These are phyloP conservation scores for Carassius auratus DNA, from an alignment of 2,113 vertebrate species.

Conservation along the genomic window DNA sequence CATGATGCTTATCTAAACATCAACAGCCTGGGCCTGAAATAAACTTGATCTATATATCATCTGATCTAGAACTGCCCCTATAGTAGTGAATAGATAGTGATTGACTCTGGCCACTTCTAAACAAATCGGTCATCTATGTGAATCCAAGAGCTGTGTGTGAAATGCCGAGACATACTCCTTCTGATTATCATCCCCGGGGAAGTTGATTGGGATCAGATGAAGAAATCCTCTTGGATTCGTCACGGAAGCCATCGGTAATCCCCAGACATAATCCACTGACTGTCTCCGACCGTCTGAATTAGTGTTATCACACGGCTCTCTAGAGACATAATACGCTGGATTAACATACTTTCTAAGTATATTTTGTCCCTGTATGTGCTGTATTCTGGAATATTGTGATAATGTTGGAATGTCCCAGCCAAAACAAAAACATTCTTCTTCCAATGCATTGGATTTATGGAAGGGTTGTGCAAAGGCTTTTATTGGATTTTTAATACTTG, in stretches of 20 bases:
- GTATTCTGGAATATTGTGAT: not conserved
- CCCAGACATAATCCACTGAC: constrained; percentile 41
- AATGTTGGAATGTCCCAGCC: constrained; percentile 6
- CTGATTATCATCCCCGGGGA: not conserved
- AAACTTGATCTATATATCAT: not conserved
- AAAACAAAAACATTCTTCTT: constrained; percentile 40
- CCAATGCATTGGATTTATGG: constrained; percentile 17
- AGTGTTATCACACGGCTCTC: constrained; percentile 12
- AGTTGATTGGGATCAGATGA: constrained; percentile 34
- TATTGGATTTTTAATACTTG: constrained; percentile 37
- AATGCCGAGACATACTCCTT: not conserved
- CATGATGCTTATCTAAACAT: constrained; percentile 2
- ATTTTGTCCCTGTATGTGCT: constrained; percentile 2
- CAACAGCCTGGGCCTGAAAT: not conserved
- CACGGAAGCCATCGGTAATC: constrained; percentile 45
- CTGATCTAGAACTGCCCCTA: not conserved
- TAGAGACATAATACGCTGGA: constrained; percentile 32
- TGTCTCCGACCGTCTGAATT: constrained; percentile 32
- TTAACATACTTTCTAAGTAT: constrained; percentile 20
- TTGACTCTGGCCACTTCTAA: not conserved
- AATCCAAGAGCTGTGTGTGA: not conserved
- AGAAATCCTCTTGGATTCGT: constrained; percentile 38
- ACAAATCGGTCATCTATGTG: not conserved
- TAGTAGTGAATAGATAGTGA: not conserved
- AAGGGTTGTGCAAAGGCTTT: constrained; percentile 25